Evolutionary conservation across 2,888 invertebrate species (phyloP).

Genomic region (Philaethria dido): DNA sequence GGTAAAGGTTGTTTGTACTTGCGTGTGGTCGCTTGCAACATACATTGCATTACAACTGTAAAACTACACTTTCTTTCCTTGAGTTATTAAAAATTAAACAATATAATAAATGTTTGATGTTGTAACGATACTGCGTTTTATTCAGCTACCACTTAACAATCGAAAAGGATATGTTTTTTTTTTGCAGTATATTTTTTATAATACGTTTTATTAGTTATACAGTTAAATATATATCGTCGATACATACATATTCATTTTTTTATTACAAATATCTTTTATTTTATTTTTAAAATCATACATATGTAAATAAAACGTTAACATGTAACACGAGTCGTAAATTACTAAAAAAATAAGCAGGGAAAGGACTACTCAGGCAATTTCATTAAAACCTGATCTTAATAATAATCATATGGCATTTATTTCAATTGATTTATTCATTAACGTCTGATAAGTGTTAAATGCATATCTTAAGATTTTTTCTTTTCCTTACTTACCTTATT

Average conservation of each 20-base stretch:
- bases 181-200: no score
- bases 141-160: background rate
- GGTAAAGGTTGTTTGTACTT: slow-evolving; percentile 25
- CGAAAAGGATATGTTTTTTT: background rate
- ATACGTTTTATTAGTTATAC: no score
- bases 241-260: background rate
- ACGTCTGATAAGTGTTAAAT: slow-evolving; percentile 21
- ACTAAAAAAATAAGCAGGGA: background rate
- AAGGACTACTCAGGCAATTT: background rate
- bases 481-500: slow-evolving; percentile 20
- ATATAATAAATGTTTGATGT: background rate
- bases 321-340: background rate
- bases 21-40: slow-evolving; percentile 29
- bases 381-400: slow-evolving; percentile 5
- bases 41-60: slow-evolving; percentile 12
- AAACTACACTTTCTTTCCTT: slow-evolving; percentile 6
- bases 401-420: slow-evolving; percentile 13
- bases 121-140: background rate
- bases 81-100: background rate
- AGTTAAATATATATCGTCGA: no score
- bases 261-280: background rate
- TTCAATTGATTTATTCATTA: slow-evolving; percentile 27
- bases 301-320: background rate
- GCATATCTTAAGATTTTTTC: slow-evolving; percentile 16
- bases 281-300: background rate